phyloP scores from a whole-genome alignment of 1,140 invertebrate species.

The Lysiphlebus fabarum region DNA sequence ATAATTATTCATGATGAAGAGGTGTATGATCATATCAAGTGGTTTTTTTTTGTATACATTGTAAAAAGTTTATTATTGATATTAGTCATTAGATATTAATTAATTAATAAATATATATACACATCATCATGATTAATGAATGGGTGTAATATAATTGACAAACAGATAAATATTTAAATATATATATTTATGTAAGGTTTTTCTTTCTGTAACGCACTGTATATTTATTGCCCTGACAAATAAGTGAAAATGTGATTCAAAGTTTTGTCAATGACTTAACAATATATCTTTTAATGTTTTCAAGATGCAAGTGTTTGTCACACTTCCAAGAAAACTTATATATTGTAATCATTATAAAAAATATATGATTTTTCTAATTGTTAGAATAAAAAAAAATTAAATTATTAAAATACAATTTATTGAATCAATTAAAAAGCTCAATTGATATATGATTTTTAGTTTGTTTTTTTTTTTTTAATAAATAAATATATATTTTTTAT shows the following conservation, averaged over 20 bases:
- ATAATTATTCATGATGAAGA: slow-evolving; percentile 28
- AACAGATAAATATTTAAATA: slow-evolving; percentile 12
- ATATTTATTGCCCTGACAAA: slow-evolving; percentile 9
- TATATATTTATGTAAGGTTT: neutral
- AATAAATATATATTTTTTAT: no score
- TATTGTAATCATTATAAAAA: no score
- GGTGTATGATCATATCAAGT: slow-evolving; percentile 50
- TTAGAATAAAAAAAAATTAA: no score
- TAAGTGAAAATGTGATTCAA: slow-evolving; percentile 16
- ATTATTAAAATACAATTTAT: no score
- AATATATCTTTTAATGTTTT: neutral
- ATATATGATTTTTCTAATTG: no score
- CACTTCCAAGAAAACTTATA: no score
- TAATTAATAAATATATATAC: slow-evolving; percentile 26
- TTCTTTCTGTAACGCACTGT: no score
- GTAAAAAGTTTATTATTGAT: slow-evolving; percentile 46
- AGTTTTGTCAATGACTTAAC: neutral
- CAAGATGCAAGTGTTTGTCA: neutral
- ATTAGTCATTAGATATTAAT: slow-evolving; percentile 49
- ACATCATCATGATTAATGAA: slow-evolving; percentile 25
- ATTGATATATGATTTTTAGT: no score
- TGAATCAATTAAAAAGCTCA: no score
- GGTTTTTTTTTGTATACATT: slow-evolving; percentile 46
- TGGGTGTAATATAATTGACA: slow-evolving; percentile 26
- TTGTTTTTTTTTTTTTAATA: no score